Evolutionary conservation across 2,113 vertebrate genomes (phyloP), one percentile per base, ranked within the genome.

Genomic region (Lamprotornis superbus): DNA sequence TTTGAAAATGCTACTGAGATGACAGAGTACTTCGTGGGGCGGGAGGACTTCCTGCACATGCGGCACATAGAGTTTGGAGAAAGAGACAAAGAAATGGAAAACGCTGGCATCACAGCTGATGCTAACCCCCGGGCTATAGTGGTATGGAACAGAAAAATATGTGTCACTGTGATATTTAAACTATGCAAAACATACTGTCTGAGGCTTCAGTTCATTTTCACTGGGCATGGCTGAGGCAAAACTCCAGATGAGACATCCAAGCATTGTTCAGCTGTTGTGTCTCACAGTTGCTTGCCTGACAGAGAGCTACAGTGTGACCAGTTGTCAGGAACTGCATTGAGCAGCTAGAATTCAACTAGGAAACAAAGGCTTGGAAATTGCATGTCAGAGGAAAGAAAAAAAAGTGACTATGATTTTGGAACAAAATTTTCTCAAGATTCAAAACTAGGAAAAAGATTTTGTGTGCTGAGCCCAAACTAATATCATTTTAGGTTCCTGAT

Each of bases 31-130:
- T 99, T 98, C 1, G 19, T 97, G 39, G 97, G 97, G 4, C 97
- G 99, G 5, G 27, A 85, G 0, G 99, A 99, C 97, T 98, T 98
- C 94, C 98, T 99, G 16, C 96, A 93, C 60, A 90, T 95, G 84
- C 98, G 98, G 27, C 97, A 98, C 2, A 37, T 80, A 4, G 11
- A 83, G 39, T 98, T 99, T 6, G 93, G 95, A 2, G 73, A 75
- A 61, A 90, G 93, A 30, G 18, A 78, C 15, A 97, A 97, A 80
- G 79, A 95, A 47, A 6, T 67, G 4, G 24, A 40, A 12, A 35
- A 50, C 16, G 17, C 63, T 71, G 80, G 75, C 17, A 61, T 21
- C 40, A 83, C 37, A 4, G 16, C 42, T 0, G 96, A 98, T 2
- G 67, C 40, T 0, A 97, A 89, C 2, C 65, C 93, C 20, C 95